Evolutionary conservation across 2,888 invertebrate species (phyloP).

Genomic region (Eupithecia centaureata): DNA sequence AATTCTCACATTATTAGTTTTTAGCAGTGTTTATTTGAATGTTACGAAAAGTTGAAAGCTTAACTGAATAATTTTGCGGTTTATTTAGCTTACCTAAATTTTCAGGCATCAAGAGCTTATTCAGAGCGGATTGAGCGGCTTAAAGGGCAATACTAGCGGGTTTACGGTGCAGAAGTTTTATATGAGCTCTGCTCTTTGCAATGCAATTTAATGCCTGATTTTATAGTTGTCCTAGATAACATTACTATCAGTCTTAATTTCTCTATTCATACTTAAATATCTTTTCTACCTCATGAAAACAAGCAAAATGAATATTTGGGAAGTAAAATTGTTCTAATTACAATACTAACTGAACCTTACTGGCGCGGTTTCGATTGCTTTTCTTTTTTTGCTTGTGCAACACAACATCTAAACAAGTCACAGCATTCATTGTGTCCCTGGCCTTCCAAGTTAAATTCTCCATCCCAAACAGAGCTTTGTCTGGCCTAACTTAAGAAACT

Average conservation of each 20-base stretch:
- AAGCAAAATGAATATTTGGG: not conserved
- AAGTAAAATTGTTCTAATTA: not conserved
- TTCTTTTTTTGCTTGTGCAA: no score
- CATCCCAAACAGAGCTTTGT: not conserved
- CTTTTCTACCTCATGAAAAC: not conserved
- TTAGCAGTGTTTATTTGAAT: not conserved
- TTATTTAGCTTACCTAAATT: not conserved
- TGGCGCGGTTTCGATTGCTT: not conserved
- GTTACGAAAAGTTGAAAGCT: not conserved
- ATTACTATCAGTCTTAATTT: not conserved
- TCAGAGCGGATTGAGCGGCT: not conserved
- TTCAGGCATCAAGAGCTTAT: not conserved
- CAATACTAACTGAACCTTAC: not conserved
- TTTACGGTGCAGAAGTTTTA: not conserved
- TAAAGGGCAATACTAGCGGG: not conserved
- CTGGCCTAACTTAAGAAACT: not conserved
- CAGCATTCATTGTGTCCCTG: not conserved
- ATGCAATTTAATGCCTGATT: not conserved
- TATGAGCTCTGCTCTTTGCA: not conserved
- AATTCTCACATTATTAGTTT: not conserved
- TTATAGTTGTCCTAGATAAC: not conserved
- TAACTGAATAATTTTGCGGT: not conserved
- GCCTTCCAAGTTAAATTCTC: not conserved
- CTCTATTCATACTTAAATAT: not conserved
- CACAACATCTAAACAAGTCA: not conserved